Evolutionary conservation across 2,113 vertebrate species (phyloP).

Genomic region (Bambusicola thoracicus): DNA sequence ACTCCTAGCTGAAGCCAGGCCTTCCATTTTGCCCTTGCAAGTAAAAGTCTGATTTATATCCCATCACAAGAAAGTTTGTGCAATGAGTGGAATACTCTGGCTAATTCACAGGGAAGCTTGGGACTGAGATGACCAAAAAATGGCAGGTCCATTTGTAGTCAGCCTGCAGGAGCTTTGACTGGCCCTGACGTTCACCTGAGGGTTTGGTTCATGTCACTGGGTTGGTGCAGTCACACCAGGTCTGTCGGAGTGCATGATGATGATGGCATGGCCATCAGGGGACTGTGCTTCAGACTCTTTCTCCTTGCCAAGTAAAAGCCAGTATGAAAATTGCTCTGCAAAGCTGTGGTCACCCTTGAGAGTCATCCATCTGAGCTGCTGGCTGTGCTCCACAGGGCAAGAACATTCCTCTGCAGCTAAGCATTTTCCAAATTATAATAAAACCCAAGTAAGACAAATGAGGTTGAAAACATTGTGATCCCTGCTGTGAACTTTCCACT

Average conservation of each 20-base stretch:
- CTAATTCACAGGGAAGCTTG: background rate
- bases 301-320: background rate
- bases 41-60: background rate
- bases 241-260: fast-evolving
- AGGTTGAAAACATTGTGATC: conserved; percentile 20
- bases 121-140: background rate
- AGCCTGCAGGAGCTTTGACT: background rate
- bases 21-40: background rate
- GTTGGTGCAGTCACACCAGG: background rate
- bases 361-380: conserved; percentile 25
- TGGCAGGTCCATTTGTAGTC: background rate
- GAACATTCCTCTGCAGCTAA: background rate
- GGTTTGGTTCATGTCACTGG: background rate
- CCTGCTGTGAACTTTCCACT: background rate
- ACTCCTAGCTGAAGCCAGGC: background rate
- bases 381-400: conserved; percentile 20
- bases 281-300: background rate
- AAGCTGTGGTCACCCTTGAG: conserved; percentile 25
- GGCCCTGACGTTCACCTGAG: background rate
- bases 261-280: background rate
- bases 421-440: conserved; percentile 51
- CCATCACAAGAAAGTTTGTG: background rate
- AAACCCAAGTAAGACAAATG: conserved; percentile 28
- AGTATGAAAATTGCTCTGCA: conserved; percentile 6
- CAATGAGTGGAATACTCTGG: background rate